Conservation (phyloP, 2,797 vertebrate genomes). For the Muscicapa striata region DNA sequence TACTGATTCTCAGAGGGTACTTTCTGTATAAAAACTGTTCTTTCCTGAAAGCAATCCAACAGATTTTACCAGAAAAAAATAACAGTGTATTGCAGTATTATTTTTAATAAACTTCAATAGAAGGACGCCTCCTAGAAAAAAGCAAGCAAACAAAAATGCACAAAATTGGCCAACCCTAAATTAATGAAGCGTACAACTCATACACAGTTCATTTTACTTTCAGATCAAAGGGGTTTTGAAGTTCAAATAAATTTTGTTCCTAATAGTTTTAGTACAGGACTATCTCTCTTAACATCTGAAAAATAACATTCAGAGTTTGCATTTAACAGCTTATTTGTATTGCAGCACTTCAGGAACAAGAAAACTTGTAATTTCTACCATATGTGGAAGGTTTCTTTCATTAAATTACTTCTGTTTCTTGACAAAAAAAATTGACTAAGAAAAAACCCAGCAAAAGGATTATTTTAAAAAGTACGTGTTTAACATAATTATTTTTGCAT, state of each 20-base stretch:
- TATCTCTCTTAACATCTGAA: slow-evolving; percentile 67
- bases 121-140: slow-evolving; percentile 18
- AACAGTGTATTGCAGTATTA: slow-evolving; percentile 48
- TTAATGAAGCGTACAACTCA: slow-evolving; percentile 41
- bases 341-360: slow-evolving; percentile 45
- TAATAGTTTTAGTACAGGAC: slow-evolving; percentile 66
- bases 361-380: slow-evolving; percentile 56
- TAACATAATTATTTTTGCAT: neutral
- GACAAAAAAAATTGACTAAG: neutral
- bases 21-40: slow-evolving; percentile 35
- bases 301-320: slow-evolving; percentile 57
- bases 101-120: slow-evolving; percentile 66
- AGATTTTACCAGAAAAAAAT: slow-evolving; percentile 44
- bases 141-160: neutral
- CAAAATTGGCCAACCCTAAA: slow-evolving; percentile 41
- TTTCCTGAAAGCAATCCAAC: slow-evolving; percentile 51
- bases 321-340: slow-evolving; percentile 63
- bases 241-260: slow-evolving; percentile 63
- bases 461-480: neutral
- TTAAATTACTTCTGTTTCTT: slow-evolving; percentile 11
- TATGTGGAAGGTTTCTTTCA: neutral
- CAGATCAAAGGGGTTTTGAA: slow-evolving; percentile 68
- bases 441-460: neutral
- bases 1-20: slow-evolving; percentile 49
- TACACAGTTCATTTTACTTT: slow-evolving; percentile 53